Base-by-base conservation (phyloP, 1,140 invertebrate species). In the Battus philenor region DNA sequence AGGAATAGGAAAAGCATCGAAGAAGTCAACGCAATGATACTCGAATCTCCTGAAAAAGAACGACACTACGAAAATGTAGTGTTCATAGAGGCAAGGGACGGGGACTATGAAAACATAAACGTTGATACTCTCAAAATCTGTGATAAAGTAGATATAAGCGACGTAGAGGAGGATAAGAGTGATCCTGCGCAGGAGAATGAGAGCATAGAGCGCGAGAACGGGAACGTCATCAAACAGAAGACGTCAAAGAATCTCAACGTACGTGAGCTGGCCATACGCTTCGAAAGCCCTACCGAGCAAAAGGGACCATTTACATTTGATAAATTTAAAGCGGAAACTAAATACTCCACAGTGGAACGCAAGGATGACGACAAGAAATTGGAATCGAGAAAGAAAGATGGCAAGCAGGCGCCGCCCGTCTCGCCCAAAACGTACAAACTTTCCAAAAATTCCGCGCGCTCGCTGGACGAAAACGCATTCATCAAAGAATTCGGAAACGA, bases 381-480 rank as follows among this genome's bases (percentile, higher is more conserved):
- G 2, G 58, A 64, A 45, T 15, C 49, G 1, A 67, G 53, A 29
- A 68, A 69, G 16, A 66, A 68, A 29, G 67, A 68, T 8, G 24
- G 27, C 0, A 59, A 64, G 29, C 39, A 59, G 49, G 65, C 65
- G 5, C 62, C 69, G 0, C 53, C 69, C 0, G 52, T 63, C 2
- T 79, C 68, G 0, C 79, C 81, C 9, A 66, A 76, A 47, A 73
- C 73, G 6, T 73, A 68, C 32, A 82, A 80, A 50, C 48, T 89
- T 1, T 89, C 89, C 0, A 89, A 90, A 47, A 88, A 90, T 3
- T 87, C 89, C 27, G 91, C 93, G 1, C 84, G 93, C 1, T 94
- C 93, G 1, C 59, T 94, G 13, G 93, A 94, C 68, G 91, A 90
- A 64, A 90, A 90, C 47, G 90, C 90, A 2, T 92, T 92, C 49